Evolutionary conservation across 2,797 vertebrate species (phyloP), one percentile per base, ranked within the genome.

Genomic region (Silurus aristotelis): DNA sequence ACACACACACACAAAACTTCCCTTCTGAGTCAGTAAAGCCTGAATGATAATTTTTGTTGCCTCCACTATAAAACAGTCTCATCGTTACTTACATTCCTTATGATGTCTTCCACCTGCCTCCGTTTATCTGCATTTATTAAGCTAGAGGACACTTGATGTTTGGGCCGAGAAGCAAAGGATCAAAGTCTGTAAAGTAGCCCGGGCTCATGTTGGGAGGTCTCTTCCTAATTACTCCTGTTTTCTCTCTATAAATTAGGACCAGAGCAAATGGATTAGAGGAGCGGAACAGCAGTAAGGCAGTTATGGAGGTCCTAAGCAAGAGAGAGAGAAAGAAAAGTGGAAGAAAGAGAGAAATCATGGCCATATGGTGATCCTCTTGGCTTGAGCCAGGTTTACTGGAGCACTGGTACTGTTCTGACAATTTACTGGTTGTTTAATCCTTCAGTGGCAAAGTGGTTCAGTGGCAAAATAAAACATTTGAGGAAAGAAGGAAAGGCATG

Each of bases 51-150:
- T 52, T 85, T 87, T 89, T 85, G 64, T 92, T 88, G 86, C 83
- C 76, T 84, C 86, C 84, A 87, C 46, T 66, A 83, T 90, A 84
- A 84, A 89, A 90, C 91, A 89, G 93, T 91, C 90, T 93, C 87
- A 90, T 86, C 91, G 88, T 92, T 93, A 94, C 94, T 94, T 94
- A 91, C 91, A 91, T 93, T 93, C 89, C 85, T 78, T 88, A 58
- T 93, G 93, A 94, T 94, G 89, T 90, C 91, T 94, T 92, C 93
- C 92, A 94, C 91, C 92, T 91, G 90, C 89, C 84, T 81, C 86
- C 89, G 86, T 91, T 92, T 91, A 91, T 92, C 87, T 89, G 58
- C 87, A 90, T 94, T 93, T 91, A 92, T 91, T 92, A 90, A 92
- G 90, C 92, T 82, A 91, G 91, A 88, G 87, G 91, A 91, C 89